Conservation (phyloP, 2,113 vertebrate species). For the Montifringilla adamsi region DNA sequence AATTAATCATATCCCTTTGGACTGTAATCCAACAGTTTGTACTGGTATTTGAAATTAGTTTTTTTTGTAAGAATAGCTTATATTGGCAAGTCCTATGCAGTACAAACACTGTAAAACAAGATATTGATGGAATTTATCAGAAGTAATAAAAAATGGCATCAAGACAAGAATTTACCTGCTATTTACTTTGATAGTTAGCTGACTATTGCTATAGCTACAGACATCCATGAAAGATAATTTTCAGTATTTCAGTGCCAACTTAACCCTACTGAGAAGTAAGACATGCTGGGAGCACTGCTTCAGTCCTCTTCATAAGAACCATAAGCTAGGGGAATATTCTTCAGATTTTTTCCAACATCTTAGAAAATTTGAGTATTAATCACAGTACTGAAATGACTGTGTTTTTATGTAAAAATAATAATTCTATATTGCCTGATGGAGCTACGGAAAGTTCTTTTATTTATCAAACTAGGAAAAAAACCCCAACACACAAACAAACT, state of each 20-base stretch:
- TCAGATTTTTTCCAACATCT: not conserved
- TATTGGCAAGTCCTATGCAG: not conserved
- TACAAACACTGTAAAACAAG: not conserved
- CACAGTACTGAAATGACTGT: not conserved
- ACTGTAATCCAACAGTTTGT: not conserved
- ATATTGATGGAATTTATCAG: not conserved
- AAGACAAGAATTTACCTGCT: not conserved
- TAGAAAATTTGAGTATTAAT: not conserved
- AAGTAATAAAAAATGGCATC: not conserved
- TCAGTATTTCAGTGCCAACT: not conserved
- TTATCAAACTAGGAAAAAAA: not conserved
- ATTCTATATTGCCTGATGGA: not conserved
- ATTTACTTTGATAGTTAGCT: not conserved
- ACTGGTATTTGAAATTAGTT: not conserved
- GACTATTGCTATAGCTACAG: not conserved
- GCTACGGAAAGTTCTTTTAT: not conserved
- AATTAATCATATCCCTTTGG: not conserved
- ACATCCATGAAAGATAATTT: not conserved
- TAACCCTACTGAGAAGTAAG: not conserved
- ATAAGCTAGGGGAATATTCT: not conserved
- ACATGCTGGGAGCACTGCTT: rapidly evolving
- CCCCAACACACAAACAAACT: rapidly evolving
- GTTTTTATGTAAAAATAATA: not conserved
- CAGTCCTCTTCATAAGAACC: not conserved
- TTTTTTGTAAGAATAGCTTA: not conserved